phyloP scores from a whole-genome alignment of 2,113 vertebrate species.

The Macquaria australasica region DNA sequence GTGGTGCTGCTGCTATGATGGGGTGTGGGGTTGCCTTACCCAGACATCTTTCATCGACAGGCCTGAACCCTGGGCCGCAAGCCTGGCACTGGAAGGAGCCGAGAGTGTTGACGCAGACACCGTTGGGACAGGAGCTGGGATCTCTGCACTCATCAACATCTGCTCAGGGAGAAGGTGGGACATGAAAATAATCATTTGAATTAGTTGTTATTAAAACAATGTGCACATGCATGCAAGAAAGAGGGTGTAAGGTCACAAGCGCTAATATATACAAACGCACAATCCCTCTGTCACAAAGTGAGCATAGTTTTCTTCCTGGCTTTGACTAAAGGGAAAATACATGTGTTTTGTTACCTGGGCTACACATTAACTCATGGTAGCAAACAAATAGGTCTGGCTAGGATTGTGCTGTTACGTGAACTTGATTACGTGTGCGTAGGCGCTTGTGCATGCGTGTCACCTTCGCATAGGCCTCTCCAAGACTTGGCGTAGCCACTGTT shows the following conservation, averaged over 20 bases:
- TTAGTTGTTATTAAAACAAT: conserved; percentile 39
- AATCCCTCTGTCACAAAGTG: conserved; percentile 23
- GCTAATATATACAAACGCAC: conserved; percentile 20
- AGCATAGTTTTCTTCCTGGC: conserved; percentile 64
- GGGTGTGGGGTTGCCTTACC: conserved; percentile 84
- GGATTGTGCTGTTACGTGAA: conserved; percentile 28
- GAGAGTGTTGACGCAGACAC: conserved; percentile 87
- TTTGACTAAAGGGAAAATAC: conserved; percentile 57
- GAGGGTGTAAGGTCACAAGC: conserved; percentile 5
- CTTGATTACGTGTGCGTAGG: conserved; percentile 21
- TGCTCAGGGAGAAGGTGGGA: conserved; percentile 58
- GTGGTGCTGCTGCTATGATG: conserved; percentile 38
- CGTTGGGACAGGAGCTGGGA: conserved; percentile 84
- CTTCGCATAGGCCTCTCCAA: conserved; percentile 89
- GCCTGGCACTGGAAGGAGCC: conserved; percentile 90
- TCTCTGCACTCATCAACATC: conserved; percentile 87
- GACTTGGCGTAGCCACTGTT: conserved; percentile 87
- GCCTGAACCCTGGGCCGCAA: conserved; percentile 87
- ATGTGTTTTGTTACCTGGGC: conserved; percentile 63
- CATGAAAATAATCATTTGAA: conserved; percentile 31
- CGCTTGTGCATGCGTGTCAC: conserved; percentile 76
- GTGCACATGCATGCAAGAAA: conserved; percentile 13
- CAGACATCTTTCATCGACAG: conserved; percentile 86
- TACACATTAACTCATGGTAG: conserved; percentile 59
- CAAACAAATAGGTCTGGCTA: conserved; percentile 54